A percentile compares a stretch with the other conserved stretches of the same genome.
phyloP scores from a whole-genome alignment of 2,113 vertebrate species.

The Penelope pileata region DNA sequence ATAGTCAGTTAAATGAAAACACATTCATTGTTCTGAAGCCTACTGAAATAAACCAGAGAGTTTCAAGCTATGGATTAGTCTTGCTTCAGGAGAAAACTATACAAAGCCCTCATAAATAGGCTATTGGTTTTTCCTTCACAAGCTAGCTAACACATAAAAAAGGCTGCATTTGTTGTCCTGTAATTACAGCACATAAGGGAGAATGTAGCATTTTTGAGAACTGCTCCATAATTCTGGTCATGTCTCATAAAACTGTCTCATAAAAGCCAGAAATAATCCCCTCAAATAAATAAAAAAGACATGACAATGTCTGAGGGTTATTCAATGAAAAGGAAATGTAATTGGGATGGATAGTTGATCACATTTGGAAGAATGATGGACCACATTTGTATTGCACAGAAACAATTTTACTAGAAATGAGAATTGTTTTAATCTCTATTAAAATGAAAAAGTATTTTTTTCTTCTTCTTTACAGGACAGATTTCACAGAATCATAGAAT shows the following conservation, averaged over 20 bases:
- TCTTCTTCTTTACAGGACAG: not conserved
- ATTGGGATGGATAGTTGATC: not conserved
- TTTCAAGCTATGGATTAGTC: not conserved
- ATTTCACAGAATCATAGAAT: too few relatives aligned
- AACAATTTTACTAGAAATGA: not conserved
- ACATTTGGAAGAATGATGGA: not conserved
- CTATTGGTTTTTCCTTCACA: not conserved
- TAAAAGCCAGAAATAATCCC: conserved; percentile 23
- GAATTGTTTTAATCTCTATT: not conserved
- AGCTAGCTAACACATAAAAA: not conserved
- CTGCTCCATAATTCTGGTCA: not conserved
- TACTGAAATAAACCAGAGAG: not conserved
- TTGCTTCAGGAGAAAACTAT: not conserved
- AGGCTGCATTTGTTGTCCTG: not conserved
- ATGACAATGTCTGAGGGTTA: not conserved
- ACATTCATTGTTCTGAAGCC: not conserved
- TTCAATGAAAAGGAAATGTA: not conserved
- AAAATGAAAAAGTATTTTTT: not conserved
- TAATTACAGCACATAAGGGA: conserved; percentile 25
- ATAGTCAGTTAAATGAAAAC: not conserved
- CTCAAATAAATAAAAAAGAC: conserved; percentile 11
- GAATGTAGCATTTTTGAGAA: conserved; percentile 13
- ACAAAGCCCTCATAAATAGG: not conserved
- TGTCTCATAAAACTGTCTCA: not conserved
- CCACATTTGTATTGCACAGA: not conserved